Percentiles rank a stretch among this genome's conserved stretches.
Evolutionary conservation across 2,797 vertebrate species (phyloP).

Genomic region (Sebastes aleutianus): DNA sequence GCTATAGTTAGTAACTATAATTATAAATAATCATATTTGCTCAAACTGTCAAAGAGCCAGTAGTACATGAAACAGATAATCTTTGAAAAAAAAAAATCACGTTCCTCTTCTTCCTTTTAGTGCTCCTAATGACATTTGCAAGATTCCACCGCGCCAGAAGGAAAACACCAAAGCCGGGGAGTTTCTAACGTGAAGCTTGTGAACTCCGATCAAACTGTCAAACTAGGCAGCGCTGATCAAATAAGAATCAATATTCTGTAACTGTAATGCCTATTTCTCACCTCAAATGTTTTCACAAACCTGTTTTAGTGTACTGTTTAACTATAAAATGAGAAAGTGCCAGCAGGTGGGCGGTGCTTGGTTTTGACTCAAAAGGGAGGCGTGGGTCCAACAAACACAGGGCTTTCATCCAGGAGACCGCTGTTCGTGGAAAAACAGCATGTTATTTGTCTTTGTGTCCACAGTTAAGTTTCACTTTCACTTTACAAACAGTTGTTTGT

Average conservation of each 20-base stretch:
- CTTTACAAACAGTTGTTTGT: neutral
- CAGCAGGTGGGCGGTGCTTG: neutral
- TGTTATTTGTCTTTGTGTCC: neutral
- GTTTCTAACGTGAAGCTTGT: neutral
- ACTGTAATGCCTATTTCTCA: no score
- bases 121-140: neutral
- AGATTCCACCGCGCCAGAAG: neutral
- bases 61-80: neutral
- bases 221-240: neutral
- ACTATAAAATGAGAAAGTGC: neutral
- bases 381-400: neutral
- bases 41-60: neutral
- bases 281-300: neutral
- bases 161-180: neutral
- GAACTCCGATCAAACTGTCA: neutral
- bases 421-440: neutral
- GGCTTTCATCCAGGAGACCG: neutral
- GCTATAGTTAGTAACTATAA: neutral
- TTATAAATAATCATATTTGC: neutral
- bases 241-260: neutral
- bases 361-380: neutral
- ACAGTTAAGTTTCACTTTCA: neutral
- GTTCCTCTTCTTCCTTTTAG: neutral
- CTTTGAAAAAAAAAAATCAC: neutral
- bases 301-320: neutral